Percentiles rank a stretch among this genome's conserved stretches.
Evolutionary conservation across 2,888 invertebrate species (phyloP).

Genomic region (Nematopogon swammerdamellus): DNA sequence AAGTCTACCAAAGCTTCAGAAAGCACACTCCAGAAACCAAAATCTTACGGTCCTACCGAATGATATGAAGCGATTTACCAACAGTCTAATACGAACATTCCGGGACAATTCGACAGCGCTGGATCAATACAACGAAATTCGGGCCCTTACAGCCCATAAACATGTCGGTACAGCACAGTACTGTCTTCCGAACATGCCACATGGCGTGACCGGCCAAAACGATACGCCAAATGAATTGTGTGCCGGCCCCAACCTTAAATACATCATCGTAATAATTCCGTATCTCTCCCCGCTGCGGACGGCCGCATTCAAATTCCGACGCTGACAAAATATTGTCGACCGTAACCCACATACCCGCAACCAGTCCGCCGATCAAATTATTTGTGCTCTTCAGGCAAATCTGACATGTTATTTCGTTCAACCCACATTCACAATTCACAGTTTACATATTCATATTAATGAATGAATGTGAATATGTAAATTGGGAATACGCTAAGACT

Average conservation of each 20-base stretch:
- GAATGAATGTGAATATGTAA: no score
- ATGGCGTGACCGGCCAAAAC: slow-evolving; percentile 52
- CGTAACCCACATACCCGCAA: no score
- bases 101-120: not conserved
- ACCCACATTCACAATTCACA: no score
- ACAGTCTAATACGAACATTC: not conserved
- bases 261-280: slow-evolving; percentile 39
- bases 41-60: no score
- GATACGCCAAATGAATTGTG: slow-evolving; percentile 39
- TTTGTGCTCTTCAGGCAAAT: no score
- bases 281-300: slow-evolving; percentile 26
- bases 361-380: no score
- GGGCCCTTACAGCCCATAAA: slow-evolving; percentile 36
- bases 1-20: no score
- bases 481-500: no score
- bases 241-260: slow-evolving; percentile 30
- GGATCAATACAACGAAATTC: slow-evolving; percentile 25
- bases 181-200: slow-evolving; percentile 39
- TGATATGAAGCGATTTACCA: no score
- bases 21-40: no score
- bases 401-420: no score
- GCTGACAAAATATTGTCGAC: slow-evolving; percentile 17
- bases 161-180: slow-evolving; percentile 18
- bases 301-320: slow-evolving; percentile 16
- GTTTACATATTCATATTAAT: no score